Conservation (phyloP, 2,113 vertebrate genomes). For the Neopipo cinnamomea region DNA sequence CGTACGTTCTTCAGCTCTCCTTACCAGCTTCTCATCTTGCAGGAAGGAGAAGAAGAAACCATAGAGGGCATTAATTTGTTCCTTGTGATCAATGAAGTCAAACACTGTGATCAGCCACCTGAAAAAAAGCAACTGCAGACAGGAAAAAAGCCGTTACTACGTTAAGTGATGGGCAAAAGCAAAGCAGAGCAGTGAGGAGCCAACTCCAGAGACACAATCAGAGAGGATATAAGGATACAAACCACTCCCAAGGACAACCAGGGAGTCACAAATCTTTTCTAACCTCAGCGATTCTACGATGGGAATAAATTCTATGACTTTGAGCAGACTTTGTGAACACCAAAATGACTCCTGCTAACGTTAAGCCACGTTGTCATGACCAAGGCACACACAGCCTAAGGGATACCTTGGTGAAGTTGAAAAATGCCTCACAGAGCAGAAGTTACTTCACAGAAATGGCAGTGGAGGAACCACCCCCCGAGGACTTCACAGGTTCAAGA, state of each 20-base stretch:
- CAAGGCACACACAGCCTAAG: not conserved
- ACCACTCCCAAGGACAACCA: not conserved
- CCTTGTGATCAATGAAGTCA: slow-evolving; percentile 89
- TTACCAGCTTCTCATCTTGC: slow-evolving; percentile 86
- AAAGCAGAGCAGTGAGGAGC: not conserved
- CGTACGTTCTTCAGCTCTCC: slow-evolving; percentile 19
- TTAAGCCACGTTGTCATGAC: not conserved
- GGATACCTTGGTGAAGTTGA: not conserved
- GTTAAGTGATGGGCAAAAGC: not conserved
- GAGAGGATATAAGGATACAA: not conserved
- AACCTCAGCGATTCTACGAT: not conserved
- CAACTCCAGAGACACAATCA: not conserved
- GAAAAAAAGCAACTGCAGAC: slow-evolving; percentile 83
- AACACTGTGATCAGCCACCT: slow-evolving; percentile 91
- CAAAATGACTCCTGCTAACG: not conserved
- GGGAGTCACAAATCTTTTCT: not conserved
- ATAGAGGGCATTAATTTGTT: slow-evolving; percentile 85
- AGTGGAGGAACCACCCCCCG: not conserved
- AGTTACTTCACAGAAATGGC: not conserved
- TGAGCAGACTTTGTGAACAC: not conserved
- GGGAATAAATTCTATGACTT: not conserved
- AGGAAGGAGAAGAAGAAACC: slow-evolving; percentile 91
- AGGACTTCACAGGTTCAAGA: not conserved
- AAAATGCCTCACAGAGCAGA: not conserved
- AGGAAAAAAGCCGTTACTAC: not conserved